Evolutionary conservation across 2,888 invertebrate species (phyloP).

Genomic region (Dusona sp.): DNA sequence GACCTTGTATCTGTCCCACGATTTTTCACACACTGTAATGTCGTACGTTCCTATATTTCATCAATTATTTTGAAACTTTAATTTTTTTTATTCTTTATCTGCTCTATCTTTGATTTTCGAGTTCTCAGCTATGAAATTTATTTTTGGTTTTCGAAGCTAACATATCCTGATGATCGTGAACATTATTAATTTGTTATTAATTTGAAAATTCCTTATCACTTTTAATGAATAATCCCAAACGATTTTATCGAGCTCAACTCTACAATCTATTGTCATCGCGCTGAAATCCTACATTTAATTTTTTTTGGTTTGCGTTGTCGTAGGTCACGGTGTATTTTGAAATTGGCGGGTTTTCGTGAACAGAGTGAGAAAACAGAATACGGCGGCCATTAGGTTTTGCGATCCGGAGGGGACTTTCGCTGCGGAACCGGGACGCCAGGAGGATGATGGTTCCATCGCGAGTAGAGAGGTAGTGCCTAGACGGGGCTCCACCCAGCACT

Average conservation of each 20-base stretch:
- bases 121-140: background rate
- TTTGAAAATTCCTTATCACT: background rate
- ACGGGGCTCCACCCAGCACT: constrained; percentile 85
- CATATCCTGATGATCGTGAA: background rate
- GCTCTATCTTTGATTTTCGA: background rate
- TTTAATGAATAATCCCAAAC: background rate
- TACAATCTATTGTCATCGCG: background rate
- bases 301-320: constrained; percentile 34
- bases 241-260: background rate
- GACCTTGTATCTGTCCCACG: background rate
- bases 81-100: background rate
- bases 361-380: constrained; percentile 40
- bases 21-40: background rate
- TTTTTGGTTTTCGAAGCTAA: background rate
- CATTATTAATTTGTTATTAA: background rate
- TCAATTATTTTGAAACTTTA: background rate
- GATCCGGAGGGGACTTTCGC: constrained; percentile 70
- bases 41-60: background rate
- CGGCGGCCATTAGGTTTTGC: constrained; percentile 81
- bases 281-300: background rate
- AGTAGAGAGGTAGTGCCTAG: constrained; percentile 83
- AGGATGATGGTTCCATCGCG: constrained; percentile 84
- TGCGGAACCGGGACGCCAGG: constrained; percentile 70
- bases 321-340: constrained; percentile 52
- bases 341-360: constrained; percentile 56